These are phyloP conservation scores for Hyposoter didymator DNA, from an alignment of 2,888 invertebrate species.

Conservation along the genomic window DNA sequence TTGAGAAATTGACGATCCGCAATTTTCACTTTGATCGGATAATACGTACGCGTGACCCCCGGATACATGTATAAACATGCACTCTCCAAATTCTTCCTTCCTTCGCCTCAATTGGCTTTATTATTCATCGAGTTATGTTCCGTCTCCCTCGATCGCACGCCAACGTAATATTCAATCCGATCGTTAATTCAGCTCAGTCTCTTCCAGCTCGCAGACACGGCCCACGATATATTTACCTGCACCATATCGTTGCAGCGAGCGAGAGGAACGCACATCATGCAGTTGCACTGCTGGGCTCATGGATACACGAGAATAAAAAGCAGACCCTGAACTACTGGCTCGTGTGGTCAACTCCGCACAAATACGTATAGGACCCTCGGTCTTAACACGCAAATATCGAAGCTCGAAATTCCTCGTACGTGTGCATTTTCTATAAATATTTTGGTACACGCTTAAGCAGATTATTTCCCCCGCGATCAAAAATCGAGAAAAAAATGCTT, in stretches of 20 bases:
- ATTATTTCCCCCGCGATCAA: too few relatives aligned
- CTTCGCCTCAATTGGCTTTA: conserved; percentile 23
- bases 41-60: not conserved
- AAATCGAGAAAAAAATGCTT: conserved; percentile 16
- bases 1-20: conserved; percentile 10
- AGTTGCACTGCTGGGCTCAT: not conserved
- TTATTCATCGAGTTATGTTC: conserved; percentile 16
- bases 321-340: conserved; percentile 27
- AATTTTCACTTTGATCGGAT: conserved; percentile 27
- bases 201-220: conserved; percentile 39
- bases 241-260: conserved; percentile 42
- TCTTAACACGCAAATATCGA: conserved; percentile 53
- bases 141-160: conserved; percentile 1
- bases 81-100: not conserved
- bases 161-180: conserved; percentile 46
- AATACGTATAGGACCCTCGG: conserved; percentile 20
- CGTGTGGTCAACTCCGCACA: conserved; percentile 7
- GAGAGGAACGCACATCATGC: conserved; percentile 17
- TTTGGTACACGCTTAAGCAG: conserved; percentile 69
- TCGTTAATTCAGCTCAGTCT: conserved; percentile 63
- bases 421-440: conserved; percentile 23
- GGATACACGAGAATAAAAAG: conserved; percentile 15
- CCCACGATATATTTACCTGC: conserved; percentile 36
- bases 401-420: conserved; percentile 22
- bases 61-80: not conserved